Conservation (phyloP, 2,797 vertebrate genomes). For the Antennarius maculatus region DNA sequence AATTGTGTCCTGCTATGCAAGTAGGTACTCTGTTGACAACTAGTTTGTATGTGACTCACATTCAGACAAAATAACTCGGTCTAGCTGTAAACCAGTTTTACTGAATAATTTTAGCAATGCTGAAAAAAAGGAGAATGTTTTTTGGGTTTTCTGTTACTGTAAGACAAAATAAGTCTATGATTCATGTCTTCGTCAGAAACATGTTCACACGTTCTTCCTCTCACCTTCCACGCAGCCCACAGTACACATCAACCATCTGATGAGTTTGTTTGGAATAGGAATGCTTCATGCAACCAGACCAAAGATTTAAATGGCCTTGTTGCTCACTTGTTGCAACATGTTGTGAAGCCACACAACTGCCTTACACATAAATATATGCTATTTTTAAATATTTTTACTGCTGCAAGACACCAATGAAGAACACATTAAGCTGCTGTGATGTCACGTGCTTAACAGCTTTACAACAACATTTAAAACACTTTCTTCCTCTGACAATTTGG, state of each 20-base stretch:
- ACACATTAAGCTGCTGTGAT: neutral
- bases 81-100: too few species aligned
- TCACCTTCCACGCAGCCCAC: slow-evolving; percentile 1
- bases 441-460: neutral
- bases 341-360: neutral
- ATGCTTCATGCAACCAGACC: neutral
- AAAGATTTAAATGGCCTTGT: neutral
- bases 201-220: neutral
- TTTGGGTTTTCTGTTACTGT: neutral
- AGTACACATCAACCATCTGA: neutral
- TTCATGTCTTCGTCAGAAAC: neutral
- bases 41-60: too few species aligned
- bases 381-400: neutral
- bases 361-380: neutral
- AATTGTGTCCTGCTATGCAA: too few species aligned
- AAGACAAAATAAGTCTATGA: neutral
- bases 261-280: slow-evolving; percentile 1
- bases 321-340: neutral
- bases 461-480: neutral
- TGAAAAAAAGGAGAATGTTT: neutral
- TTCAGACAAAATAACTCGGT: too few species aligned
- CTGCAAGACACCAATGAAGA: neutral
- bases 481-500: neutral
- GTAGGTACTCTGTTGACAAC: too few species aligned
- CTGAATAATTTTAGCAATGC: too few species aligned